Percentiles rank a stretch among this genome's conserved stretches.
Evolutionary conservation across 2,888 invertebrate species (phyloP).

Genomic region (Lamproptera curius): DNA sequence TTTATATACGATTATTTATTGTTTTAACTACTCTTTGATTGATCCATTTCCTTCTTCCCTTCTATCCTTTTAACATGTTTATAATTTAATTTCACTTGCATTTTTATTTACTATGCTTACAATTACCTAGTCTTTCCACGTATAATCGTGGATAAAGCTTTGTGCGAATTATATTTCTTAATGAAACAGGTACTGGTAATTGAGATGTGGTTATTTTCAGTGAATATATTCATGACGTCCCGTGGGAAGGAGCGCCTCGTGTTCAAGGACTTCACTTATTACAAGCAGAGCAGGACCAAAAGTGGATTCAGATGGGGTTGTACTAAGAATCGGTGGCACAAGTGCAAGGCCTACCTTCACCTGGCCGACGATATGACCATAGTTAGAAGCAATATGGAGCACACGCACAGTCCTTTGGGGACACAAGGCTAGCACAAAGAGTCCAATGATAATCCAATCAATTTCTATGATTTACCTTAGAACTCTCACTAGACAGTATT

Average conservation of each 20-base stretch:
- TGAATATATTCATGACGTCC: constrained; percentile 71
- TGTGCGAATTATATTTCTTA: background rate
- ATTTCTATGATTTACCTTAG: too few species aligned
- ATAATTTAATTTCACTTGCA: too few species aligned
- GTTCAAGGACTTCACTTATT: constrained; percentile 62
- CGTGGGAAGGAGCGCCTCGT: constrained; percentile 65
- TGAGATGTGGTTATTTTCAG: constrained; percentile 46
- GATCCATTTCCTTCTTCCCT: too few species aligned
- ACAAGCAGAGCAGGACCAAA: constrained; percentile 63
- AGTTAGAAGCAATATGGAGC: constrained; percentile 62
- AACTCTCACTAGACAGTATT: too few species aligned
- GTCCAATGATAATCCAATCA: too few species aligned
- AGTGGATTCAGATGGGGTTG: constrained; percentile 70
- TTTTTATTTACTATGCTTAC: too few species aligned
- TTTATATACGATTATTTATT: too few species aligned
- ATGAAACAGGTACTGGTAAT: background rate
- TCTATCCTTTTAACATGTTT: too few species aligned
- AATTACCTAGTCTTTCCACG: too few species aligned
- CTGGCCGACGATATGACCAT: constrained; percentile 65
- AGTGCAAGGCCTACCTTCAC: constrained; percentile 64
- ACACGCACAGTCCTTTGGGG: constrained; percentile 58
- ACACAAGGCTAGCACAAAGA: constrained; percentile 24
- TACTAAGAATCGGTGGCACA: constrained; percentile 70
- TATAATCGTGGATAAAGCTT: too few species aligned
- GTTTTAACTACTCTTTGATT: too few species aligned